Evolutionary conservation across 2,113 vertebrate species (phyloP).

Genomic region (Axis porcinus): DNA sequence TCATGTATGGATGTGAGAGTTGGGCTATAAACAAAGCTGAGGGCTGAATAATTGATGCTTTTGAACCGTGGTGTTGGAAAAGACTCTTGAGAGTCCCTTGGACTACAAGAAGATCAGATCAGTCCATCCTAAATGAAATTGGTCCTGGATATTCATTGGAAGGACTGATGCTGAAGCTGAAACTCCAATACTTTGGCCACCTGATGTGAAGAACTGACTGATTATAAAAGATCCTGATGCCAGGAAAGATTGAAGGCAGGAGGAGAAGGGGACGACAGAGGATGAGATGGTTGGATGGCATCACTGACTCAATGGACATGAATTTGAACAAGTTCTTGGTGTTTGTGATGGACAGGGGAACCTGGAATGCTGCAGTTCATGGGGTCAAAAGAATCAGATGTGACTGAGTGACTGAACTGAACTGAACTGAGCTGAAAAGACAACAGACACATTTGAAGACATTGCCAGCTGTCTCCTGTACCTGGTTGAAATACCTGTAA

Average conservation of each 20-base stretch:
- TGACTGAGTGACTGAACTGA: accelerated
- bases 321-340: neutral
- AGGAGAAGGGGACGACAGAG: neutral
- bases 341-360: neutral
- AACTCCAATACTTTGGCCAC: neutral
- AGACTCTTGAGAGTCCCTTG: neutral
- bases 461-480: neutral
- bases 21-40: neutral
- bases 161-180: neutral
- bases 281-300: neutral
- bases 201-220: neutral
- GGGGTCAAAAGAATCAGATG: neutral
- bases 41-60: neutral
- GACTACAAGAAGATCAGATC: neutral
- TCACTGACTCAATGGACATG: neutral
- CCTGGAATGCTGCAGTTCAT: neutral
- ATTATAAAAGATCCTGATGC: neutral
- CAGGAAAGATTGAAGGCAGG: neutral
- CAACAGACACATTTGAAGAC: neutral
- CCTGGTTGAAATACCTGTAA: neutral
- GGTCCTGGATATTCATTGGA: neutral
- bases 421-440: neutral
- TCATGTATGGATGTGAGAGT: neutral
- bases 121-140: neutral
- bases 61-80: neutral